Conservation (phyloP, 2,797 vertebrate species). For the Lutra lutra region DNA sequence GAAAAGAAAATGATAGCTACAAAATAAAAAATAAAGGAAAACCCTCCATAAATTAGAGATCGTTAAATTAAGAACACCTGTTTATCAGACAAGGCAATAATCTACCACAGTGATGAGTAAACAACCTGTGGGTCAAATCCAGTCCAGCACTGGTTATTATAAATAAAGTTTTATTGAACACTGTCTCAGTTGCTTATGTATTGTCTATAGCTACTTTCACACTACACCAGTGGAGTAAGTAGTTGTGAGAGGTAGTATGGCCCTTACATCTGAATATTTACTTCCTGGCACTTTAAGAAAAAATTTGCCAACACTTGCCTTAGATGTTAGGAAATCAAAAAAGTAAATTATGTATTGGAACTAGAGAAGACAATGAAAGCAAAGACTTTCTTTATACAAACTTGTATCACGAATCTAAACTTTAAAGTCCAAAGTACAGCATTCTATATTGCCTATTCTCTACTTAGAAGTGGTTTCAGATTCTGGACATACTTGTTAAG, state of each 20-base stretch:
- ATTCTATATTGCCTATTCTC: neutral
- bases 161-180: neutral
- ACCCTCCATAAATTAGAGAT: neutral
- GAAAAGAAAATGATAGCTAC: neutral
- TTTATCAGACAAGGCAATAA: neutral
- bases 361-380: slow-evolving; percentile 17
- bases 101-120: neutral
- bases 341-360: slow-evolving; percentile 46
- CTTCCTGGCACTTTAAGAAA: neutral
- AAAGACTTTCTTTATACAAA: slow-evolving; percentile 53
- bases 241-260: neutral
- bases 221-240: neutral
- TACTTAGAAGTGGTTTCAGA: slow-evolving; percentile 49
- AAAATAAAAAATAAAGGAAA: neutral
- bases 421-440: neutral
- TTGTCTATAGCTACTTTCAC: neutral
- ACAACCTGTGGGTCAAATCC: neutral
- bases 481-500: slow-evolving; percentile 35
- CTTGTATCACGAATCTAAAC: neutral
- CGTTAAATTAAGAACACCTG: neutral
- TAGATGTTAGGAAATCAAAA: slow-evolving; percentile 16
- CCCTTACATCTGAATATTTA: neutral
- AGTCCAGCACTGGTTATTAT: neutral
- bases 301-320: neutral
- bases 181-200: neutral